phyloP scores from a whole-genome alignment of 1,140 invertebrate genomes.

The Panagrolaimus sp. region DNA sequence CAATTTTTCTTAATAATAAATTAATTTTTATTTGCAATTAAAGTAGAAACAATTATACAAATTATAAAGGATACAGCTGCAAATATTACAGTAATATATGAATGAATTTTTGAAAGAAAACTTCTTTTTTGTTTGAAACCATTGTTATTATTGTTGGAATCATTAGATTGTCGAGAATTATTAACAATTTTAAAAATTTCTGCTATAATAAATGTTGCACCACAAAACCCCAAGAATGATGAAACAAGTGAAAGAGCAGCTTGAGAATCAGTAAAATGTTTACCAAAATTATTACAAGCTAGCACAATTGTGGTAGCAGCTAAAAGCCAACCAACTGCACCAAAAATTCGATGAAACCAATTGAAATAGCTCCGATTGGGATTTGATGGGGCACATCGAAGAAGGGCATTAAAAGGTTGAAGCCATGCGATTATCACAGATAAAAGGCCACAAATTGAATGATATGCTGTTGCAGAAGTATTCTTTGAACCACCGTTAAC shows the following conservation, averaged over 20 bases:
- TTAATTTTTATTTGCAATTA: too few species aligned
- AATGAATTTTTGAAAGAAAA: background rate
- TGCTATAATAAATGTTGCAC: background rate
- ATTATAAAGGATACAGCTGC: background rate
- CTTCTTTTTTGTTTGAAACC: background rate
- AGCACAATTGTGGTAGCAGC: background rate
- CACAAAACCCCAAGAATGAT: background rate
- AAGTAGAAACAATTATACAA: too few species aligned
- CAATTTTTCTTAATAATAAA: too few species aligned
- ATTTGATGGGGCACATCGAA: background rate
- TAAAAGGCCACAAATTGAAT: conserved; percentile 4
- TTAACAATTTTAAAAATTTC: background rate
- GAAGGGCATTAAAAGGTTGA: background rate
- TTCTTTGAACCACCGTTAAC: background rate
- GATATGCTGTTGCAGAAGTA: background rate
- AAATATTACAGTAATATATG: background rate
- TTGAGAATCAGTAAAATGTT: background rate
- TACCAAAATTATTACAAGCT: conserved; percentile 6
- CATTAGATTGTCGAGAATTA: too few species aligned
- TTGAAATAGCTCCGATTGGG: background rate
- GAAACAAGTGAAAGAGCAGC: background rate
- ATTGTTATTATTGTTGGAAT: too few species aligned
- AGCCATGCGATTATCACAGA: background rate
- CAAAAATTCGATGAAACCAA: conserved; percentile 8
- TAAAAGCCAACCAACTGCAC: background rate